Conservation (phyloP, 2,888 invertebrate genomes). For the Plagodis dolabraria region DNA sequence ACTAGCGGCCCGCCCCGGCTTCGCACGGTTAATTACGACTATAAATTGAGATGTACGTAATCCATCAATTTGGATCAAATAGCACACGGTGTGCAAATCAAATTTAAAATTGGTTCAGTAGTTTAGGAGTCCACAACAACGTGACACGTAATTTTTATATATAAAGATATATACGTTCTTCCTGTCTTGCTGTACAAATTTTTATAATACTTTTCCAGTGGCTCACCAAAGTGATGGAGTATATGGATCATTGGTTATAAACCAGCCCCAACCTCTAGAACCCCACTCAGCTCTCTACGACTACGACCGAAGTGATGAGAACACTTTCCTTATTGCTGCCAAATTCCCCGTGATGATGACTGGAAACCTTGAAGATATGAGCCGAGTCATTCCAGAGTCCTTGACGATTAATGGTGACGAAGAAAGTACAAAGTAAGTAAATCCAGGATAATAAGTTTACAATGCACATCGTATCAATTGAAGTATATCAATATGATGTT, state of each 20-base stretch:
- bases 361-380: slow-evolving; percentile 72
- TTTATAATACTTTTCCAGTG: slow-evolving; percentile 63
- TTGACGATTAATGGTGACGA: slow-evolving; percentile 63
- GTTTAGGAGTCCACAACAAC: too few species aligned
- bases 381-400: slow-evolving; percentile 65
- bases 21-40: too few species aligned
- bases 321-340: slow-evolving; percentile 76
- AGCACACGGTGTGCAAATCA: too few species aligned
- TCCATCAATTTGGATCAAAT: too few species aligned
- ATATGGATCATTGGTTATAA: slow-evolving; percentile 84
- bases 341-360: slow-evolving; percentile 84
- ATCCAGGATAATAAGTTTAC: not conserved
- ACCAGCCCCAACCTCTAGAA: slow-evolving; percentile 75
- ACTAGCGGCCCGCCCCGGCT: too few species aligned
- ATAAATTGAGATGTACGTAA: too few species aligned
- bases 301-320: slow-evolving; percentile 73
- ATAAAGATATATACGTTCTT: too few species aligned
- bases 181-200: too few species aligned
- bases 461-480: too few species aligned
- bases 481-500: too few species aligned
- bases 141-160: too few species aligned
- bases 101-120: too few species aligned
- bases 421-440: slow-evolving; percentile 65
- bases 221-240: slow-evolving; percentile 86
- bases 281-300: slow-evolving; percentile 71